These are phyloP conservation scores for Oreochromis aureus DNA, from an alignment of 2,113 vertebrate genomes.

Conservation along the genomic window DNA sequence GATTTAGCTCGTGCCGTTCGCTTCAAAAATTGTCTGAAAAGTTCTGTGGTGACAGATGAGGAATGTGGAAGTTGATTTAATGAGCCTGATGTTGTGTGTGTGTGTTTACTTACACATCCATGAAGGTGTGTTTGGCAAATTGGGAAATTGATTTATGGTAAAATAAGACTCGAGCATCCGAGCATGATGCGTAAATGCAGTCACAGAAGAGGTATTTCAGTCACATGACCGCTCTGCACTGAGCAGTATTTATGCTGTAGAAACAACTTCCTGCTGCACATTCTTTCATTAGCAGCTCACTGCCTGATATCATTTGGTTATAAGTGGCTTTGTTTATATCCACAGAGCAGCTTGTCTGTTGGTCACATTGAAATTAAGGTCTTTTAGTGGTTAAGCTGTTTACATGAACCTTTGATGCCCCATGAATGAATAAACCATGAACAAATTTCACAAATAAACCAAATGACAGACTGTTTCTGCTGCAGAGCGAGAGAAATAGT, in stretches of 20 bases:
- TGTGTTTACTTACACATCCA: neutral
- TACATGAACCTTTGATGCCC: neutral
- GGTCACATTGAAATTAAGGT: neutral
- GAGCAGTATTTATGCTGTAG: neutral
- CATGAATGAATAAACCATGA: conserved; percentile 11
- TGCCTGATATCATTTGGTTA: neutral
- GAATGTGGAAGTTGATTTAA: neutral
- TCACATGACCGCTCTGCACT: neutral
- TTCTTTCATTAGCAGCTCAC: neutral
- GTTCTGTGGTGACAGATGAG: neutral
- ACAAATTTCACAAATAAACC: conserved; percentile 6
- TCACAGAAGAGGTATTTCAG: neutral
- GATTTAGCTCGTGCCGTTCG: neutral
- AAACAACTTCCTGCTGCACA: neutral
- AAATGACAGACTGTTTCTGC: neutral
- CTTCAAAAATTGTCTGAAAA: neutral
- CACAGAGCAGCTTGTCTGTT: neutral
- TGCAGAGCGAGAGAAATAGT: neutral
- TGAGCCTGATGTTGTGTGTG: neutral
- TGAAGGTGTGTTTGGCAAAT: neutral
- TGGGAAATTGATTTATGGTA: neutral
- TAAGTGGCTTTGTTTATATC: neutral
- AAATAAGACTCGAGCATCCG: neutral
- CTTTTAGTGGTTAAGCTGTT: neutral
- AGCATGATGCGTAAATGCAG: neutral